Percentiles rank a stretch among this genome's conserved stretches.
phyloP scores from a whole-genome alignment of 2,888 invertebrate species.

The Xestia xanthographa region DNA sequence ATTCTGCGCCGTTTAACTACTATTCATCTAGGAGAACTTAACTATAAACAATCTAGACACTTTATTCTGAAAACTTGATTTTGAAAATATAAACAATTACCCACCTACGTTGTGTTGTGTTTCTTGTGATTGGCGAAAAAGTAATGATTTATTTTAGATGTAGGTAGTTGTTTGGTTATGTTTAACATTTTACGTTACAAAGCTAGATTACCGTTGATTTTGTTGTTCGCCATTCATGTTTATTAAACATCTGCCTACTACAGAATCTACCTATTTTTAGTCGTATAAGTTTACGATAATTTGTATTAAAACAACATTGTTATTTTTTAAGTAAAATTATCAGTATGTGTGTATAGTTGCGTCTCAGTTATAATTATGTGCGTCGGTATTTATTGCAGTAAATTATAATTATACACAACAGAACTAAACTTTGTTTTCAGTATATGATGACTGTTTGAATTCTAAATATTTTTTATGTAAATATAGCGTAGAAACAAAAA shows the following conservation, averaged over 20 bases:
- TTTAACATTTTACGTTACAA: not conserved
- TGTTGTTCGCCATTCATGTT: too few relatives aligned
- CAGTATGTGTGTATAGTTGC: not conserved
- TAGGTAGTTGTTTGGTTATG: conserved; percentile 9
- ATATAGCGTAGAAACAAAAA: not conserved
- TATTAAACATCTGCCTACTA: not conserved
- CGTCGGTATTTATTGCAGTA: not conserved
- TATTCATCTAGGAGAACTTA: conserved; percentile 8
- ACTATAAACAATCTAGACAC: not conserved
- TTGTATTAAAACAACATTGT: not conserved
- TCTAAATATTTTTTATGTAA: not conserved
- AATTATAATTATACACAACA: not conserved
- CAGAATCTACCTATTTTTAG: not conserved
- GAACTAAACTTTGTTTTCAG: not conserved
- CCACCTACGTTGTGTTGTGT: not conserved
- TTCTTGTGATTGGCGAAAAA: conserved; percentile 16
- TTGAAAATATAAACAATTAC: conserved; percentile 23
- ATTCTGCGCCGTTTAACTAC: not conserved
- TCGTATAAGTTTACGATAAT: not conserved
- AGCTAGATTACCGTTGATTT: not conserved
- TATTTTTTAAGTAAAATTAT: not conserved
- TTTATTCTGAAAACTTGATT: conserved; percentile 17
- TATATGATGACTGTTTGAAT: not conserved
- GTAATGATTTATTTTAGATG: conserved; percentile 19
- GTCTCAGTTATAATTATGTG: not conserved